A percentile compares a stretch with the other conserved stretches of the same genome.
Evolutionary conservation across 2,888 invertebrate species (phyloP).

Genomic region (Ramazzottius varieornatus): DNA sequence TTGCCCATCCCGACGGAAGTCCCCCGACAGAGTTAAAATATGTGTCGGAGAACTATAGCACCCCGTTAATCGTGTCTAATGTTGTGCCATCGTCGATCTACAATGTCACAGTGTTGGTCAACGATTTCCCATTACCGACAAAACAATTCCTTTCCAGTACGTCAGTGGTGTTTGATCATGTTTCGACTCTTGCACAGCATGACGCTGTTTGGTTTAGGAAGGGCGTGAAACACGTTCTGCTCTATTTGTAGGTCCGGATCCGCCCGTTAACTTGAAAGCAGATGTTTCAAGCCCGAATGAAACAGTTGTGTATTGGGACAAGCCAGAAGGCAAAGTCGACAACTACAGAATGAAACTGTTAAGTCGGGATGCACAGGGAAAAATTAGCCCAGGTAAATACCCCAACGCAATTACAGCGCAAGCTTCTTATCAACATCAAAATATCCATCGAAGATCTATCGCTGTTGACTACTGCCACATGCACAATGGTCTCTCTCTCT

Average conservation of each 20-base stretch:
- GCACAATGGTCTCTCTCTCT: no score
- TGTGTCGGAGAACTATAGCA: neutral
- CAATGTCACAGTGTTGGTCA: slow-evolving; percentile 1
- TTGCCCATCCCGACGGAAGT: neutral
- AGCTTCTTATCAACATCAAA: no score
- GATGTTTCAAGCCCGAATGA: neutral
- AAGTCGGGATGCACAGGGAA: no score
- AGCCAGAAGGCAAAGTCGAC: neutral
- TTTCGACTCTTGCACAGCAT: neutral
- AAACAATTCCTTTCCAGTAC: neutral
- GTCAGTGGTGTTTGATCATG: neutral
- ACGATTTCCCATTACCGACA: neutral
- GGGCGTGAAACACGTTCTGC: no score
- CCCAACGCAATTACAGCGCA: no score
- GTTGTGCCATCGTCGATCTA: neutral
- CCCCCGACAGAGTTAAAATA: neutral
- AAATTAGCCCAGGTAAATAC: no score
- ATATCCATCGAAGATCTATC: no score
- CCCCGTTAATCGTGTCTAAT: neutral
- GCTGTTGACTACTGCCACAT: no score
- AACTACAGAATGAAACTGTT: neutral
- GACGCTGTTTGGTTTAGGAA: neutral
- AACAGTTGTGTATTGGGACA: neutral
- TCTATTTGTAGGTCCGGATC: neutral
- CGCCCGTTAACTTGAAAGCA: neutral